Conservation (phyloP, 2,888 invertebrate species). For the Melinaea marsaeus region DNA sequence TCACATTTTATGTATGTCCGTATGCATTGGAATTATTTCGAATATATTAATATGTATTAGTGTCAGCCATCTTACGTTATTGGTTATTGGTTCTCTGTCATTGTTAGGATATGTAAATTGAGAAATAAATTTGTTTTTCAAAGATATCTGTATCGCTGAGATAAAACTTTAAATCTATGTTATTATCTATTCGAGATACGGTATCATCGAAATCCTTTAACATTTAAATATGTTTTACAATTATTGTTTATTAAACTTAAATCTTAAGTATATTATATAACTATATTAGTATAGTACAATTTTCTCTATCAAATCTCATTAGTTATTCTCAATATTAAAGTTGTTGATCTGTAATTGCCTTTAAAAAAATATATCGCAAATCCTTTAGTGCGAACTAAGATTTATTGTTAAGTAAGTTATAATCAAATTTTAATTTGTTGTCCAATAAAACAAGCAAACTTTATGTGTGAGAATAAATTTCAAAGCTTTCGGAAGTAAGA, state of each 20-base stretch:
- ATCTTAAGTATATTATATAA: too few species aligned
- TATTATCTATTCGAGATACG: neutral
- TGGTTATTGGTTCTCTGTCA: slow-evolving; percentile 64
- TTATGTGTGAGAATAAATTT: neutral
- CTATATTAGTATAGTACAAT: too few species aligned
- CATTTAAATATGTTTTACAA: too few species aligned
- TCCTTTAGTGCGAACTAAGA: too few species aligned
- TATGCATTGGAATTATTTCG: slow-evolving; percentile 64
- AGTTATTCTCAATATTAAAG: too few species aligned
- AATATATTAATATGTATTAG: slow-evolving; percentile 71
- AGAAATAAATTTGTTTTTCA: slow-evolving; percentile 49
- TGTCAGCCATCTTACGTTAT: slow-evolving; percentile 66
- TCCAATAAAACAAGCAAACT: neutral
- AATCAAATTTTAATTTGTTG: neutral
- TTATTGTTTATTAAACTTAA: too few species aligned
- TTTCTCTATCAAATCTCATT: too few species aligned
- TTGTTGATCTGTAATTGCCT: too few species aligned
- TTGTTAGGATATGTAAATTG: slow-evolving; percentile 65
- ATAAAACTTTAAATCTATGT: slow-evolving; percentile 20
- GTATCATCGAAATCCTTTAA: too few species aligned
- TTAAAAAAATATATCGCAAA: too few species aligned
- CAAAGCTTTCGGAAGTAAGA: neutral
- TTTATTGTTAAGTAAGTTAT: neutral
- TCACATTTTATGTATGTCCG: slow-evolving; percentile 46
- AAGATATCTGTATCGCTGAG: slow-evolving; percentile 22